Evolutionary conservation across 2,113 vertebrate genomes (phyloP).

Genomic region (Cranoglanis bouderius): DNA sequence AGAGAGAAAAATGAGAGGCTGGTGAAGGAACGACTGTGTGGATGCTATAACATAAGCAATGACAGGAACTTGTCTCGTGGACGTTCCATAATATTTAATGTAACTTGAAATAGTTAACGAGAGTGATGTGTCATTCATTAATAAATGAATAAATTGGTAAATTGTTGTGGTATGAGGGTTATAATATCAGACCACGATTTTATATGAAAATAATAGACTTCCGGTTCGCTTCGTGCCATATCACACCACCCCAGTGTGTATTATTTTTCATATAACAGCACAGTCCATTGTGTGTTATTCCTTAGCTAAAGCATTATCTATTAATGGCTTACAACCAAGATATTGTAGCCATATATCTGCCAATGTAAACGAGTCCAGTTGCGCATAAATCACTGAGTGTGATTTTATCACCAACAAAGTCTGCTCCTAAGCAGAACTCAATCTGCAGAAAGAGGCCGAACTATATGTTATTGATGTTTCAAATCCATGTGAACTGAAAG

Average conservation of each 20-base stretch:
- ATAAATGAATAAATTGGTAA: background rate
- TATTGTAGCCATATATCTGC: background rate
- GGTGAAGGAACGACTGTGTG: background rate
- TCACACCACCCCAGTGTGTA: background rate
- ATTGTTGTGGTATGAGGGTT: background rate
- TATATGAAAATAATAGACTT: background rate
- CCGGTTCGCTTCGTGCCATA: background rate
- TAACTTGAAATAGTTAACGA: background rate
- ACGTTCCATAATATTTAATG: background rate
- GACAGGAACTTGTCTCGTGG: too few species aligned
- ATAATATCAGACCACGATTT: too few species aligned
- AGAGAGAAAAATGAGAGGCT: background rate
- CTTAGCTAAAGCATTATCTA: background rate
- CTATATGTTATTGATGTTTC: conserved; percentile 50
- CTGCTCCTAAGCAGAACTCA: conserved; percentile 31
- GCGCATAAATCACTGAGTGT: background rate
- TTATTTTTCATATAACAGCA: background rate
- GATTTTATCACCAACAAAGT: background rate
- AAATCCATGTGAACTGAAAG: conserved; percentile 55
- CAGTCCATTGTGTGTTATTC: background rate
- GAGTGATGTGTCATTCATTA: background rate
- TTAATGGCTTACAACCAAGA: background rate
- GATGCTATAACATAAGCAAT: background rate
- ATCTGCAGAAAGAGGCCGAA: conserved; percentile 49
- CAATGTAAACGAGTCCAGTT: background rate